Conservation (phyloP, 2,888 invertebrate species). For the Macrophya annulata region DNA sequence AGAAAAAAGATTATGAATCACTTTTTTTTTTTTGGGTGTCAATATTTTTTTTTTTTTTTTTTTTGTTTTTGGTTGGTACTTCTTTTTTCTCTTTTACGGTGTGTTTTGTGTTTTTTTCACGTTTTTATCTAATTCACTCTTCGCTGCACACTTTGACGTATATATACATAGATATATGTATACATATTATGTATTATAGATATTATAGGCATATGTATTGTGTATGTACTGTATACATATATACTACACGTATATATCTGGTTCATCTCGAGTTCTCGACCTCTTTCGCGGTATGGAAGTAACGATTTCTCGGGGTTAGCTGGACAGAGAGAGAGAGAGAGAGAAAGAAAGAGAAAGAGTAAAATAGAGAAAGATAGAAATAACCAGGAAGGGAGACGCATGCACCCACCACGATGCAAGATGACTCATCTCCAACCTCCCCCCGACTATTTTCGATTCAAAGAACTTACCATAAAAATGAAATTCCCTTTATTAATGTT, state of each 20-base stretch:
- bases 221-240: background rate
- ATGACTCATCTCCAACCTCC: conserved; percentile 28
- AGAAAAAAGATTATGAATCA: background rate
- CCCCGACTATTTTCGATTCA: too few relatives aligned
- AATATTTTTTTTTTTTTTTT: background rate
- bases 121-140: background rate
- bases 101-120: background rate
- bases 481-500: background rate
- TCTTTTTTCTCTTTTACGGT: background rate
- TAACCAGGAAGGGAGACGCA: conserved; percentile 8
- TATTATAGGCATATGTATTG: too few relatives aligned
- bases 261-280: conserved; percentile 41
- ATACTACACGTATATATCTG: background rate
- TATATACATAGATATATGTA: too few relatives aligned
- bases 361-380: background rate
- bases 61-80: background rate
- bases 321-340: background rate
- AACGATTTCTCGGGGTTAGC: conserved; percentile 47
- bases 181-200: background rate
- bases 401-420: conserved; percentile 27
- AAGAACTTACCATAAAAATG: background rate
- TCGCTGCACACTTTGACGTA: background rate
- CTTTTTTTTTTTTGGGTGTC: background rate
- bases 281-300: conserved; percentile 43
- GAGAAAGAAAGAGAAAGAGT: background rate